Conservation (phyloP, 2,113 vertebrate species). For the Bucco capensis region DNA sequence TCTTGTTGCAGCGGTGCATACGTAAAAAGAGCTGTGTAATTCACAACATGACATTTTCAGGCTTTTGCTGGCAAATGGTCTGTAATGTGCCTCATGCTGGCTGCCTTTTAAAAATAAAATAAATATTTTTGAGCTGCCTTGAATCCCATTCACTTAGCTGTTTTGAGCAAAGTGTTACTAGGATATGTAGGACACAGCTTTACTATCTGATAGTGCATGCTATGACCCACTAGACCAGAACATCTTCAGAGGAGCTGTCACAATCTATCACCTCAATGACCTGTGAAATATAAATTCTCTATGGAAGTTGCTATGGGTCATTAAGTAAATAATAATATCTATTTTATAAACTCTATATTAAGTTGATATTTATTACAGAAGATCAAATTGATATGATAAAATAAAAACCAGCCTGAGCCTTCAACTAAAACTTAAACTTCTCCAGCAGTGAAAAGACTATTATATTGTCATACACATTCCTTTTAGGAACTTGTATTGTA, state of each 20-base stretch:
- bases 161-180: conserved; percentile 15
- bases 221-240: conserved; percentile 66
- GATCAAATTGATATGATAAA: conserved; percentile 21
- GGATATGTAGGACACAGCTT: conserved; percentile 39
- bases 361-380: conserved; percentile 48
- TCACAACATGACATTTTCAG: not conserved
- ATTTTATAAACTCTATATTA: conserved; percentile 62
- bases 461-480: not conserved
- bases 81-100: not conserved
- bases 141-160: not conserved
- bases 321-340: conserved; percentile 72
- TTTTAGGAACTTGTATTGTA: not conserved
- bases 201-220: conserved; percentile 47
- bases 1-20: not conserved
- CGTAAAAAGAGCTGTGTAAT: not conserved
- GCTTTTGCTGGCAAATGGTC: not conserved
- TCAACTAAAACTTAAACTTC: not conserved
- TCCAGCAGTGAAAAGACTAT: not conserved
- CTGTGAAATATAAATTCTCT: conserved; percentile 68
- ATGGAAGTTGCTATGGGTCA: conserved; percentile 53
- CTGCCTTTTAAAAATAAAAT: conserved; percentile 12
- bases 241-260: conserved; percentile 66
- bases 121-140: not conserved
- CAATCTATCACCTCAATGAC: conserved; percentile 59
- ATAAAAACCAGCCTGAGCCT: not conserved